These are phyloP conservation scores for Thunnus maccoyii DNA, from an alignment of 2,113 vertebrate genomes.

Conservation along the genomic window DNA sequence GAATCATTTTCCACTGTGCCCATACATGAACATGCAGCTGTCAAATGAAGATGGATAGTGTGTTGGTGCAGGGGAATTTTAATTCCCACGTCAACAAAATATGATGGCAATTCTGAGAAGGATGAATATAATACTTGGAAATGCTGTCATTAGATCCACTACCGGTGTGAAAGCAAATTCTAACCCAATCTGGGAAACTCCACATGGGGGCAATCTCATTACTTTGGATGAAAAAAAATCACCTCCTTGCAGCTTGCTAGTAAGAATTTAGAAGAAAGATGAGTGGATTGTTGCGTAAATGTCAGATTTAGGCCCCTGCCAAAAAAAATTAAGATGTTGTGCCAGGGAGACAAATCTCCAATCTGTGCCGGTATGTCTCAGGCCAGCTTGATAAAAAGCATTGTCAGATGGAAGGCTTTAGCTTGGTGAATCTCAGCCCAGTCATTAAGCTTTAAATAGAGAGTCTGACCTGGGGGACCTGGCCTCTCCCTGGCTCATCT, in stretches of 20 bases:
- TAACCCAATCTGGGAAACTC: constrained; percentile 11
- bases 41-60: constrained; percentile 59
- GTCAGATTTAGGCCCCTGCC: constrained; percentile 56
- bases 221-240: constrained; percentile 19
- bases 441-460: constrained; percentile 77
- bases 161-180: constrained; percentile 40
- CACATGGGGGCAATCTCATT: constrained; percentile 33
- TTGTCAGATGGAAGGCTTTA: constrained; percentile 71
- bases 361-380: constrained; percentile 62
- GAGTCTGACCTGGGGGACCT: constrained; percentile 61
- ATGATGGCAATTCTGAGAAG: constrained; percentile 43
- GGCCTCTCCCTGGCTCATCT: constrained; percentile 68
- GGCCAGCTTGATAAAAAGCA: constrained; percentile 67
- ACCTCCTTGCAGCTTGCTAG: constrained; percentile 36
- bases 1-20: constrained; percentile 40
- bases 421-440: constrained; percentile 58
- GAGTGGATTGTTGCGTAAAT: constrained; percentile 67
- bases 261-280: constrained; percentile 53
- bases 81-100: constrained; percentile 47
- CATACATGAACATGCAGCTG: constrained; percentile 50
- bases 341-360: constrained; percentile 72
- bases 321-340: constrained; percentile 56
- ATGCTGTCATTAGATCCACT: constrained; percentile 37
- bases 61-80: constrained; percentile 28
- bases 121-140: constrained; percentile 27